These are phyloP conservation scores for Neosilurus hyrtlii DNA, from an alignment of 2,797 vertebrate species.

Conservation along the genomic window DNA sequence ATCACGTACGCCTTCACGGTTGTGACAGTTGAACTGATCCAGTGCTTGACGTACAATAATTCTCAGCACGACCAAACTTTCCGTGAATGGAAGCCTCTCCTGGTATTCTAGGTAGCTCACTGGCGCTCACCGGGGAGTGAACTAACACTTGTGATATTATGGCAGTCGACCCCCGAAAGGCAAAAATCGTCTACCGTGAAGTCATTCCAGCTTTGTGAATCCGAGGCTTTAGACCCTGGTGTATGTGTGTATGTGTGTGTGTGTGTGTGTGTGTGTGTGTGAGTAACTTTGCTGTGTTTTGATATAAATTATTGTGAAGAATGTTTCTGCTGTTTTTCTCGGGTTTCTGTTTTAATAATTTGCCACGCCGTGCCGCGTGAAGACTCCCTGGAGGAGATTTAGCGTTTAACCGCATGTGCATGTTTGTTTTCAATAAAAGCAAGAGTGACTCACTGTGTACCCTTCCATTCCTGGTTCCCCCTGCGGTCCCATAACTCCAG, in stretches of 20 bases:
- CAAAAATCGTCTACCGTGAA: too few relatives aligned
- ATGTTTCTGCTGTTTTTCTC: too few relatives aligned
- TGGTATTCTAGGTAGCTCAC: too few relatives aligned
- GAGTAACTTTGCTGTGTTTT: not conserved
- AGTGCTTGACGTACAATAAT: too few relatives aligned
- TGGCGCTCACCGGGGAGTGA: too few relatives aligned
- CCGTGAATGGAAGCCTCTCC: too few relatives aligned
- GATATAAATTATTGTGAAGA: too few relatives aligned
- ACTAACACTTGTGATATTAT: too few relatives aligned
- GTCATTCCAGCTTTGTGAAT: too few relatives aligned
- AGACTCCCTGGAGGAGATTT: not conserved
- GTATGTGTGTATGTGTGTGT: not conserved
- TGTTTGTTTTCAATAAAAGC: slow-evolving; percentile 15
- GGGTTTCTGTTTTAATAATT: slow-evolving; percentile 29
- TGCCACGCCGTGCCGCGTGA: not conserved
- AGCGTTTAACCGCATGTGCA: not conserved
- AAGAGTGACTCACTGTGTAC: slow-evolving; percentile 78
- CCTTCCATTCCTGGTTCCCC: slow-evolving; percentile 87
- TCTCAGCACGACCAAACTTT: too few relatives aligned
- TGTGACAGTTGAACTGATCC: too few relatives aligned
- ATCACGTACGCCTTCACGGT: too few relatives aligned
- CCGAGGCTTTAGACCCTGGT: not conserved
- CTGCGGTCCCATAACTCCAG: slow-evolving; percentile 82
- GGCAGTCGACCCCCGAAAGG: not conserved
- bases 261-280: not conserved